phyloP scores from a whole-genome alignment of 2,797 vertebrate genomes.

The Eulemur rubriventer region DNA sequence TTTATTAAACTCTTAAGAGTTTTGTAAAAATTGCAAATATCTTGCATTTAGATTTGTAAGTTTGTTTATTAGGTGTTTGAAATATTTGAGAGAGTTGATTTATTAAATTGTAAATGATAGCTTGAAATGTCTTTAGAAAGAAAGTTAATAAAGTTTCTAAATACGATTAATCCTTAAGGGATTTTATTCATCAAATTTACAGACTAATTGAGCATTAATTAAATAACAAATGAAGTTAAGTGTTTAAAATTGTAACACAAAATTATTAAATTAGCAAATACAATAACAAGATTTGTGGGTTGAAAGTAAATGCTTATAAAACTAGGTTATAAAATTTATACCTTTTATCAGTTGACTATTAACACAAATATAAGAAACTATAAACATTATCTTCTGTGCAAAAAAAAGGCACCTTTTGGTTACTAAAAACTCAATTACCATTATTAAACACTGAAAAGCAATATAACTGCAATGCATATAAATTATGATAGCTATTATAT shows the following conservation, averaged over 20 bases:
- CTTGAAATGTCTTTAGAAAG: conserved; percentile 40
- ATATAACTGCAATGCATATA: neutral
- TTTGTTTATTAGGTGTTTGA: conserved; percentile 8
- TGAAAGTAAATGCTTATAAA: conserved; percentile 45
- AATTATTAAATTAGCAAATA: conserved; percentile 38
- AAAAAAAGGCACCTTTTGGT: neutral
- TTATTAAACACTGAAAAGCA: conserved; percentile 21
- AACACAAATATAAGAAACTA: conserved; percentile 21
- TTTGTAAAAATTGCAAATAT: conserved; percentile 46
- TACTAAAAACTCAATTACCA: conserved; percentile 2
- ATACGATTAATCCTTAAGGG: conserved; percentile 31
- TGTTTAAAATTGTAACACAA: conserved; percentile 27
- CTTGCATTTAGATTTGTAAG: conserved; percentile 30
- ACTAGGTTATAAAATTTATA: conserved; percentile 48
- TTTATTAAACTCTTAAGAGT: conserved; percentile 44
- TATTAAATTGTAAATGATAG: conserved; percentile 35
- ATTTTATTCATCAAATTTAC: conserved; percentile 31
- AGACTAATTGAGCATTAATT: conserved; percentile 55
- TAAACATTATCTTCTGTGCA: conserved; percentile 34
- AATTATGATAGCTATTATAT: neutral
- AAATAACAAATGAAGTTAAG: conserved; percentile 44
- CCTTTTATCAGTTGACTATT: conserved; percentile 41
- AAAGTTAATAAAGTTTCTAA: conserved; percentile 35
- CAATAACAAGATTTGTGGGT: conserved; percentile 34
- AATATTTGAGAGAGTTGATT: conserved; percentile 50